Evolutionary conservation across 2,113 vertebrate species (phyloP).

Genomic region (Dasyurus viverrinus): DNA sequence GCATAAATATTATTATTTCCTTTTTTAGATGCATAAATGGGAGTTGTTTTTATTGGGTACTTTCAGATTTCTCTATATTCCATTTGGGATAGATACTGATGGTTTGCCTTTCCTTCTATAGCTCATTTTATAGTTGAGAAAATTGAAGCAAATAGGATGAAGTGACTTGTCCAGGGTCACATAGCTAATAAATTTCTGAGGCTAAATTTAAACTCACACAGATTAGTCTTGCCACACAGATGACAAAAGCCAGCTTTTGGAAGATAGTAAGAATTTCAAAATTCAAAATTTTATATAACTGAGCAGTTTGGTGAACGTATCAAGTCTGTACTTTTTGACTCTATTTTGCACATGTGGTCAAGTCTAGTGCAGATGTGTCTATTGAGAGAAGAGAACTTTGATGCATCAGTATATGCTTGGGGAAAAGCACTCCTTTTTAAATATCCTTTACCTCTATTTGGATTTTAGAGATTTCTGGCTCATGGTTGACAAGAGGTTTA

Average conservation of each 20-base stretch:
- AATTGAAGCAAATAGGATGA: background rate
- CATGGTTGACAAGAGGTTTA: background rate
- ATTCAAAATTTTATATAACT: no score
- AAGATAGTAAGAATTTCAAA: no score
- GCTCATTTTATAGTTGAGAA: background rate
- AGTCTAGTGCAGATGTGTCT: background rate
- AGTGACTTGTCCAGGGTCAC: background rate
- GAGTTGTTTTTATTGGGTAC: background rate
- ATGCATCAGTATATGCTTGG: background rate
- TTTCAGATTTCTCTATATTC: background rate
- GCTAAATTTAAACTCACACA: background rate
- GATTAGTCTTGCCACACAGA: background rate
- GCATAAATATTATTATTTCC: background rate
- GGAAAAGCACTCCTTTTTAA: background rate
- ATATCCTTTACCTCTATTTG: background rate
- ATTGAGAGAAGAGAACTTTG: background rate
- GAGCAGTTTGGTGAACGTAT: background rate
- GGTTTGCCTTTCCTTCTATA: background rate
- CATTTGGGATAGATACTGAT: background rate
- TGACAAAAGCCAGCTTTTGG: no score
- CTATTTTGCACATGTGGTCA: background rate
- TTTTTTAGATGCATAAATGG: background rate
- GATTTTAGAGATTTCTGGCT: background rate
- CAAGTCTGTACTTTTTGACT: background rate
- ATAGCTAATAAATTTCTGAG: background rate